Percentiles rank a stretch among this genome's conserved stretches.
Conservation (phyloP, 2,113 vertebrate species). For the Brachionichthys hirsutus region DNA sequence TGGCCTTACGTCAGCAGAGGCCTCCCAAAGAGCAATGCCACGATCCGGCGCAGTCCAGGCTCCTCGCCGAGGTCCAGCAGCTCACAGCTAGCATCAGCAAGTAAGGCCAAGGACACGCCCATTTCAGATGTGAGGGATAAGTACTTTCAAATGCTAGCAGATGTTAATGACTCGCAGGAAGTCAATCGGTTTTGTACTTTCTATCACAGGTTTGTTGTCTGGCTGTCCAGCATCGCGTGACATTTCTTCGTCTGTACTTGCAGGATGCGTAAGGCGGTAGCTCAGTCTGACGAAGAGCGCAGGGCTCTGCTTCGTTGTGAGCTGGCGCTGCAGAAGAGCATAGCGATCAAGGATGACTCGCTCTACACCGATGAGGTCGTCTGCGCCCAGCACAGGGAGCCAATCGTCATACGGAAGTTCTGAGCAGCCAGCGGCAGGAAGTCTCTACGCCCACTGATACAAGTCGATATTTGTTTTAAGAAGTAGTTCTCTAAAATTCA, state of each 20-base stretch:
- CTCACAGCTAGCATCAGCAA: constrained; percentile 78
- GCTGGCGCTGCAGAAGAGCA: constrained; percentile 85
- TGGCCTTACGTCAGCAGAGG: constrained; percentile 78
- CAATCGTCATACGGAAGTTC: constrained; percentile 75
- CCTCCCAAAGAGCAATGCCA: constrained; percentile 85
- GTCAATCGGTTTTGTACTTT: too few species aligned
- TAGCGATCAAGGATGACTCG: constrained; percentile 81
- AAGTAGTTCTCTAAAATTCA: too few species aligned
- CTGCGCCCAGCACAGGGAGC: constrained; percentile 81
- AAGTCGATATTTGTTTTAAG: too few species aligned
- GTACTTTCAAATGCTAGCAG: too few species aligned
- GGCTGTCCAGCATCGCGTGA: not conserved
- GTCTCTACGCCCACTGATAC: too few species aligned
- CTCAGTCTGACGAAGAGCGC: constrained; percentile 78
- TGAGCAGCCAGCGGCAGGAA: constrained; percentile 60
- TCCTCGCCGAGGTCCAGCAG: constrained; percentile 82
- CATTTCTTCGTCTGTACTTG: not conserved
- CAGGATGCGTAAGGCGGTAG: constrained; percentile 79
- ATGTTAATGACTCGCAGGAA: too few species aligned
- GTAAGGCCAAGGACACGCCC: constrained; percentile 62
- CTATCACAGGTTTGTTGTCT: too few species aligned
- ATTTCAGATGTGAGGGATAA: not conserved
- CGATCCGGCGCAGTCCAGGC: constrained; percentile 78
- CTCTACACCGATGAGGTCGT: constrained; percentile 91
- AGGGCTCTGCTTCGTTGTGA: constrained; percentile 78